A percentile compares a stretch with the other conserved stretches of the same genome.
Conservation (phyloP, 2,888 invertebrate genomes). For the Monoplex corrugatus region DNA sequence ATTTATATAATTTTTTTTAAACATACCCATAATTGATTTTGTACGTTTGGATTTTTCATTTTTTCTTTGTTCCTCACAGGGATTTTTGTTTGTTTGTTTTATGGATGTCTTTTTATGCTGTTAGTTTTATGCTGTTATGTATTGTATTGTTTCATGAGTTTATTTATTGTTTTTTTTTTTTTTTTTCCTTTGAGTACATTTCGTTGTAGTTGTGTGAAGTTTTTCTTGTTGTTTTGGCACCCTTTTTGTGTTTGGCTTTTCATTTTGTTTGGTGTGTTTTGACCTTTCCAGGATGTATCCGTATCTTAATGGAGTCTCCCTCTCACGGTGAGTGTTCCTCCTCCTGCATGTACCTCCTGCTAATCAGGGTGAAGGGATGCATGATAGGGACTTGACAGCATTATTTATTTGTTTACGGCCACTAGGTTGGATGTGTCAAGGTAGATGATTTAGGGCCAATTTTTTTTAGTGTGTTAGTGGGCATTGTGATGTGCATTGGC, state of each 20-base stretch:
- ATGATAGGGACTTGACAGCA: too few species aligned
- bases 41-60: too few species aligned
- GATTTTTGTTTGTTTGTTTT: not conserved
- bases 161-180: not conserved
- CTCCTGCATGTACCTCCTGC: conserved; percentile 42
- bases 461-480: too few species aligned
- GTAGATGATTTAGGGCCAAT: too few species aligned
- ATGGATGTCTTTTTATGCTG: not conserved
- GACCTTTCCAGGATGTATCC: conserved; percentile 70
- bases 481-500: too few species aligned
- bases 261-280: conserved; percentile 56
- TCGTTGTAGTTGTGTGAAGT: too few species aligned
- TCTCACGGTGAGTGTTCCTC: conserved; percentile 76
- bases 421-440: too few species aligned
- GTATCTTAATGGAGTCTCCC: conserved; percentile 75
- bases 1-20: too few species aligned
- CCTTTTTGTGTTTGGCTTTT: conserved; percentile 34
- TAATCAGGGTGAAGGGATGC: conserved; percentile 47
- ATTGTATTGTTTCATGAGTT: too few species aligned
- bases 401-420: too few species aligned
- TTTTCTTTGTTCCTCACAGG: too few species aligned
- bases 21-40: too few species aligned
- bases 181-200: not conserved
- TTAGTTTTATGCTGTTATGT: not conserved
- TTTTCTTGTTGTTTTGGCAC: not conserved